Conservation (phyloP, 2,888 invertebrate genomes). For the Dynastes tityus region DNA sequence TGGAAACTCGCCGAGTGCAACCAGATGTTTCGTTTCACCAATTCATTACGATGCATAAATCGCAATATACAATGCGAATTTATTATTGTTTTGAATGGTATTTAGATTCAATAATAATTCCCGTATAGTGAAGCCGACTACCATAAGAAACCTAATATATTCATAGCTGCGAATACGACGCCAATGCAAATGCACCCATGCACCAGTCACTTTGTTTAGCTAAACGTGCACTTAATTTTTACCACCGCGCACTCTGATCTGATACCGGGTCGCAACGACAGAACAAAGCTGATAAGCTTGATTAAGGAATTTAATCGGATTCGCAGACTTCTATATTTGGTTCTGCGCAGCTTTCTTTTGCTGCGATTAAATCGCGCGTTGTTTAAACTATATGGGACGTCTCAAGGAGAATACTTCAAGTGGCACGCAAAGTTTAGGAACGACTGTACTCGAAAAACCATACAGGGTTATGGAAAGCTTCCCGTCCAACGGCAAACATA, state of each 20-base stretch:
- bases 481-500: not conserved
- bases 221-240: constrained; percentile 50
- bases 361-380: constrained; percentile 44
- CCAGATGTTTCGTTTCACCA: too few species aligned
- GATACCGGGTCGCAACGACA: constrained; percentile 47
- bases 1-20: too few species aligned
- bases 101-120: constrained; percentile 36
- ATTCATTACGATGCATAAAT: constrained; percentile 6
- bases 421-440: not conserved
- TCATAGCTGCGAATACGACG: constrained; percentile 32
- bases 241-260: constrained; percentile 42
- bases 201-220: constrained; percentile 42
- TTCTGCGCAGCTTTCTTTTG: constrained; percentile 52
- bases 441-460: constrained; percentile 5
- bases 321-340: constrained; percentile 54
- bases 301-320: constrained; percentile 57
- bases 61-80: constrained; percentile 17
- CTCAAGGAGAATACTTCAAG: constrained; percentile 31
- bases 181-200: constrained; percentile 34
- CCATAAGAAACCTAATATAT: constrained; percentile 41
- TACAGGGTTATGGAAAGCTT: not conserved
- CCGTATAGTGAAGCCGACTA: constrained; percentile 10
- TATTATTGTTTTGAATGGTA: constrained; percentile 13
- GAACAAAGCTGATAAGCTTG: constrained; percentile 56
- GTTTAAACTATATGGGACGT: constrained; percentile 39